Percentiles rank a stretch among this genome's conserved stretches.
Conservation (phyloP, 2,888 invertebrate genomes). For the Andricus quercusramuli region DNA sequence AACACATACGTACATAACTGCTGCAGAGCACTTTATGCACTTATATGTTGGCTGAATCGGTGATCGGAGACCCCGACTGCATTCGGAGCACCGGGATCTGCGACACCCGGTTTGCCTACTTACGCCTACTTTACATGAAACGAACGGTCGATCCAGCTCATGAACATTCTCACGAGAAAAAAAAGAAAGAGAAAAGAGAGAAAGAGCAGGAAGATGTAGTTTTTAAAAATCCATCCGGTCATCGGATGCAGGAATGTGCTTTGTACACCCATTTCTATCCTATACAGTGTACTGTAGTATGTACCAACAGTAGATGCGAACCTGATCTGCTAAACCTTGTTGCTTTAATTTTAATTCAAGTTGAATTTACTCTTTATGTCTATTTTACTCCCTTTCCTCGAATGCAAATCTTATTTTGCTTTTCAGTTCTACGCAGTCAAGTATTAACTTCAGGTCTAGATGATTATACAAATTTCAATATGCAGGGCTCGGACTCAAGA, state of each 20-base stretch:
- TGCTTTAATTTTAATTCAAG: conserved; percentile 7
- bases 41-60: conserved; percentile 53
- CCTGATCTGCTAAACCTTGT: conserved; percentile 30
- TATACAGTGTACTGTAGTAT: background rate
- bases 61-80: conserved; percentile 44
- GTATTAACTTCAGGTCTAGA: background rate
- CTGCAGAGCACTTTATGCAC: conserved; percentile 51
- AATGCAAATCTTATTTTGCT: conserved; percentile 13
- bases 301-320: background rate
- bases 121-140: conserved; percentile 71
- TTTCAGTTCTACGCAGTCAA: background rate
- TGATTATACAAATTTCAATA: background rate
- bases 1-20: conserved; percentile 26
- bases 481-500: too few relatives aligned
- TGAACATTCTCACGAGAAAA: conserved; percentile 59
- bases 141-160: conserved; percentile 65
- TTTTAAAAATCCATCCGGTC: conserved; percentile 56
- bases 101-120: conserved; percentile 75
- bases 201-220: conserved; percentile 44
- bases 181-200: conserved; percentile 47
- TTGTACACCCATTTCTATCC: conserved; percentile 52
- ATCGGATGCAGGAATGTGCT: conserved; percentile 58
- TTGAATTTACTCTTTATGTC: conserved; percentile 47
- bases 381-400: conserved; percentile 49
- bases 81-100: conserved; percentile 55